Evolutionary conservation across 2,113 vertebrate genomes (phyloP), one percentile per base, ranked within the genome.

Genomic region (Nymphicus hollandicus): DNA sequence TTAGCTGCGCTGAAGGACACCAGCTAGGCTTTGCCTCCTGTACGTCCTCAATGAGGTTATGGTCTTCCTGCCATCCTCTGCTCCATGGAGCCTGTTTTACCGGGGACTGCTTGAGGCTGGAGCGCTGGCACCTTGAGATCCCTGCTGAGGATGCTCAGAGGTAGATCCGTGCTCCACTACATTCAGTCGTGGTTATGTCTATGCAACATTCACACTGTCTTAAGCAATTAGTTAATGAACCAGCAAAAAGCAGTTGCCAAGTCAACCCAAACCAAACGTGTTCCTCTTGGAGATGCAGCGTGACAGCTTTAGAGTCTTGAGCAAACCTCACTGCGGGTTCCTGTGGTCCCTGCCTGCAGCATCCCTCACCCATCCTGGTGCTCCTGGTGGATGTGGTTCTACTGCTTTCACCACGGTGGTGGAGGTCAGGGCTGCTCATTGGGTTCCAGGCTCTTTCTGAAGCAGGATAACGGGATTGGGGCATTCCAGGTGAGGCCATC

Each of bases 241-340:
- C 94, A 63, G 93, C 88, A 93, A 76, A 82, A 92, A 68, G 86
- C 69, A 71, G 93, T 96, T 96, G 92, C 92, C 93, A 84, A 29
- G 90, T 86, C 91, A 95, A 90, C 86, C 90, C 88, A 31, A 88
- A 93, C 80, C 78, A 66, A 86, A 24, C 27, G 6, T 22, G 28
- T 81, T 68, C 0, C 3, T 71, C 60, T 81, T 83, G 49, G 88
- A 88, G 93, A 96, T 94, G 83, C 82, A 23, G 39, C 25, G 3
- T 93, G 95, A 86, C 92, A 95, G 90, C 69, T 89, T 92, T 33
- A 23, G 13, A 11, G 27, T 39, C 76, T 90, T 1, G 11, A 61
- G 94, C 76, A 92, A 83, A 68, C n/a, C 37, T 92, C 28, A 1
- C 28, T 0, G 0, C 39, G 80, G n/a, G 3, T 53, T 78, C n/a